A percentile compares a stretch with the other conserved stretches of the same genome.
phyloP scores from a whole-genome alignment of 2,113 vertebrate species.

The Cisticola juncidis region DNA sequence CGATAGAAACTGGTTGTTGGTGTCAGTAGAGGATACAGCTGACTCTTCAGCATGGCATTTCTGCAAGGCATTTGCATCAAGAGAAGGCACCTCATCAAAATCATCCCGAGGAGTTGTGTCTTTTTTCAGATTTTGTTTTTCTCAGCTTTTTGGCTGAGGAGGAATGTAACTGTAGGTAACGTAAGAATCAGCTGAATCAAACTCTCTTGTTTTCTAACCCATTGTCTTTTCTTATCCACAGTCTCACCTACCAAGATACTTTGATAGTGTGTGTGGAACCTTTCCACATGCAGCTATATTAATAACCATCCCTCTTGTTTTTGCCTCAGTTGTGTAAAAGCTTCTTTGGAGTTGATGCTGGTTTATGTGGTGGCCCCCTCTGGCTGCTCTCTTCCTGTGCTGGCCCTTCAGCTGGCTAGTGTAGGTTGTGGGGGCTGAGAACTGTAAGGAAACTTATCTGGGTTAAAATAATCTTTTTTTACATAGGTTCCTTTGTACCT shows the following conservation, averaged over 20 bases:
- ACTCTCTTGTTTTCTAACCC: neutral
- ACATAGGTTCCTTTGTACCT: neutral
- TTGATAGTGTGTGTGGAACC: neutral
- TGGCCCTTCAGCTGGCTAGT: neutral
- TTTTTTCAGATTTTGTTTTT: neutral
- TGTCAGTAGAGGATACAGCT: neutral
- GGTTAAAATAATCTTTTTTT: neutral
- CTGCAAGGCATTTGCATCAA: neutral
- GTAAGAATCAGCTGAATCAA: neutral
- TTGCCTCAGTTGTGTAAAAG: neutral
- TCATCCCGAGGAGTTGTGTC: neutral
- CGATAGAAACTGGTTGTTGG: accelerated
- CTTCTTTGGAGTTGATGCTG: neutral
- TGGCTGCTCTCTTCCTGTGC: neutral
- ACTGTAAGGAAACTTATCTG: neutral
- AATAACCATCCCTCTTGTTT: neutral
- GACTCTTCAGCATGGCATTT: neutral
- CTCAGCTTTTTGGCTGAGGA: neutral
- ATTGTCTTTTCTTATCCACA: neutral
- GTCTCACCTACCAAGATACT: neutral
- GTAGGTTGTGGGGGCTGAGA: neutral
- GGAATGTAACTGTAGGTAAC: neutral
- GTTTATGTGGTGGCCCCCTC: neutral
- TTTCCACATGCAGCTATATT: neutral
- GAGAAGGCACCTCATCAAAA: neutral